Base-by-base conservation (phyloP, 2,888 invertebrate species). In the Allacma fusca region DNA sequence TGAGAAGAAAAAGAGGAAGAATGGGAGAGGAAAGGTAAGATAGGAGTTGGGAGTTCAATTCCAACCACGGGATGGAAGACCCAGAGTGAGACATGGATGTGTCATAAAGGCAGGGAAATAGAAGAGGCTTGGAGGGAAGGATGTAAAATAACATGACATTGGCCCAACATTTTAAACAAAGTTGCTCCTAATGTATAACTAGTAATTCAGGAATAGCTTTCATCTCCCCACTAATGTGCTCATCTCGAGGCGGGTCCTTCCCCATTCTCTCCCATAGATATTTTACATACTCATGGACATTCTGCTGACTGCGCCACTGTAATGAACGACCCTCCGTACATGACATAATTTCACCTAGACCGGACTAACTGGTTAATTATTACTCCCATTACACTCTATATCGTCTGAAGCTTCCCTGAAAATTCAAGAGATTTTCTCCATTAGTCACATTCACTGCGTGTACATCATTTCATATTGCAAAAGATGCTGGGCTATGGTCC, bases 311-410 rank as follows among this genome's bases (percentile, higher is more conserved):
- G 7, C 13, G 40, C 40, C 5, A 40, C 40, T 40, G 40, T 40
- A 40, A 40, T 40, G 40, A 40, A 40, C 40, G 40, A 40, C 40
- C 40, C 40, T 40, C 40, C 23, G 59, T 59, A 59, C 59, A 59
- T 59, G 59, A 59, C 59, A 59, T 59, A 59, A 59, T 59, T 59
- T 59, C 23, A 59, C 59, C 59, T 23, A 59, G 59, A 59, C 59
- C 59, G 59, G 59, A 59, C 59, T 59, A 59, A 59, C 59, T 59
- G 59, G 59, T 59, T 59, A 59, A 59, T 59, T 59, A 59, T 59
- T 59, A 59, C 59, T 59, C 59, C 59, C 59, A 59, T 59, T 59
- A 59, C 59, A 23, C 59, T 59, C 9, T 23, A 19, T 7, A 59
- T 59, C 59, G 19, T 59, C 19, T n/a, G n/a, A n/a, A 21, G 7